A percentile compares a stretch with the other conserved stretches of the same genome.
Evolutionary conservation across 2,113 vertebrate genomes (phyloP).

Genomic region (Rattus rattus): DNA sequence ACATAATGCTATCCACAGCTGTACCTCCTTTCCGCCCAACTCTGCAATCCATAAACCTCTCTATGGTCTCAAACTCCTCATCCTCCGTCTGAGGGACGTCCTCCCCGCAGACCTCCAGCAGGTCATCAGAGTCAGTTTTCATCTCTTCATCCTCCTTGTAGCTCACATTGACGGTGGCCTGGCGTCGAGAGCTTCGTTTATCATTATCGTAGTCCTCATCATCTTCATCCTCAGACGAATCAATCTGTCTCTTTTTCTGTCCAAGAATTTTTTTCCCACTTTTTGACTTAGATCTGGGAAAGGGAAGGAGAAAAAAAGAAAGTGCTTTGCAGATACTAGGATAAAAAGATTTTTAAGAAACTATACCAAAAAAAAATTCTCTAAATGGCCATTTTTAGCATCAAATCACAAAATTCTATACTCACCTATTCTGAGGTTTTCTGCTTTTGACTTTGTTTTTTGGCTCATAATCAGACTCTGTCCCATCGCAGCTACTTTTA

Average conservation of each 20-base stretch:
- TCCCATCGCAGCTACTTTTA: slow-evolving; percentile 94
- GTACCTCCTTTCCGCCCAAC: slow-evolving; percentile 96
- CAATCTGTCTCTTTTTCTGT: slow-evolving; percentile 91
- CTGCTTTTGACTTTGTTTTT: slow-evolving; percentile 96
- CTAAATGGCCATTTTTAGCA: slow-evolving; percentile 1
- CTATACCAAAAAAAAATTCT: not conserved
- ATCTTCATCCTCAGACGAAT: slow-evolving; percentile 89
- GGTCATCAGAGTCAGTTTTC: slow-evolving; percentile 98
- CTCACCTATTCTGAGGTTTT: slow-evolving; percentile 95
- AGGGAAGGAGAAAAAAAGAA: not conserved
- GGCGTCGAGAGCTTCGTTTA: slow-evolving; percentile 94
- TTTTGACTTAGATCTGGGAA: slow-evolving; percentile 91
- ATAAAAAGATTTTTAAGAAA: slow-evolving; percentile 12
- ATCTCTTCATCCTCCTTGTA: slow-evolving; percentile 99
- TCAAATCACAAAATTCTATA: not conserved
- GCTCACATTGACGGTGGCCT: slow-evolving; percentile 97
- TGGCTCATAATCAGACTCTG: slow-evolving; percentile 97
- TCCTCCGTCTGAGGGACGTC: slow-evolving; percentile 97
- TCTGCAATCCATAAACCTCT: slow-evolving; percentile 96
- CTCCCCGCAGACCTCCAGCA: slow-evolving; percentile 96
- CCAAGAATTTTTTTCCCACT: slow-evolving; percentile 93
- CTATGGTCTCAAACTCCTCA: slow-evolving; percentile 99
- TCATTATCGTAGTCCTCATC: slow-evolving; percentile 90
- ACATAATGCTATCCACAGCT: not conserved
- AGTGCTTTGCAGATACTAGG: slow-evolving; percentile 16